A percentile compares a stretch with the other conserved stretches of the same genome.
These are phyloP conservation scores for Myzus persicae DNA, from an alignment of 1,140 invertebrate species.

Conservation along the genomic window DNA sequence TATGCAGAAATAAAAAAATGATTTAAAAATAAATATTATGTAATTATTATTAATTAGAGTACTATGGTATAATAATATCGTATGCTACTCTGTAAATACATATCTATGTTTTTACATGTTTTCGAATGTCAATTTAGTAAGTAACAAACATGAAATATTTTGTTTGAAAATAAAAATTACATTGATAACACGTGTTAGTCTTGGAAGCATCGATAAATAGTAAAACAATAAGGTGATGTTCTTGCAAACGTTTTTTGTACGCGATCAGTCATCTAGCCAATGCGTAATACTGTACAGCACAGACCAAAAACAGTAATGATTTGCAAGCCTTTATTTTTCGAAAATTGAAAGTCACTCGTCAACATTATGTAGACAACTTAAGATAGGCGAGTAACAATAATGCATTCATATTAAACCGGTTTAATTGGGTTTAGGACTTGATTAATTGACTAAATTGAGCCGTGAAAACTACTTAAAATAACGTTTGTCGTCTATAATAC, in stretches of 20 bases:
- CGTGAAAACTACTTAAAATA: too few relatives aligned
- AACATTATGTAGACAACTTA: too few relatives aligned
- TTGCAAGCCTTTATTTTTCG: too few relatives aligned
- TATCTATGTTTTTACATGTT: background rate
- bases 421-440: too few relatives aligned
- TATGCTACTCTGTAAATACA: background rate
- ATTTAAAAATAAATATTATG: background rate
- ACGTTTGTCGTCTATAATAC: too few relatives aligned
- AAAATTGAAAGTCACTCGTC: too few relatives aligned
- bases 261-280: too few relatives aligned
- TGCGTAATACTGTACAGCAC: too few relatives aligned
- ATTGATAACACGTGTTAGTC: background rate
- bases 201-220: background rate
- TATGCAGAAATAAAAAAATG: background rate
- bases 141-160: background rate
- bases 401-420: too few relatives aligned
- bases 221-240: background rate
- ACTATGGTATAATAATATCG: background rate
- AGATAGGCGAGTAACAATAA: too few relatives aligned
- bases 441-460: too few relatives aligned
- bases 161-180: background rate
- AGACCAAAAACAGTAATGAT: too few relatives aligned
- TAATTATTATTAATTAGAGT: background rate
- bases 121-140: background rate
- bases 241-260: background rate